Base-by-base conservation (phyloP, 2,797 vertebrate species). In the Ctenopoma kingsleyae region DNA sequence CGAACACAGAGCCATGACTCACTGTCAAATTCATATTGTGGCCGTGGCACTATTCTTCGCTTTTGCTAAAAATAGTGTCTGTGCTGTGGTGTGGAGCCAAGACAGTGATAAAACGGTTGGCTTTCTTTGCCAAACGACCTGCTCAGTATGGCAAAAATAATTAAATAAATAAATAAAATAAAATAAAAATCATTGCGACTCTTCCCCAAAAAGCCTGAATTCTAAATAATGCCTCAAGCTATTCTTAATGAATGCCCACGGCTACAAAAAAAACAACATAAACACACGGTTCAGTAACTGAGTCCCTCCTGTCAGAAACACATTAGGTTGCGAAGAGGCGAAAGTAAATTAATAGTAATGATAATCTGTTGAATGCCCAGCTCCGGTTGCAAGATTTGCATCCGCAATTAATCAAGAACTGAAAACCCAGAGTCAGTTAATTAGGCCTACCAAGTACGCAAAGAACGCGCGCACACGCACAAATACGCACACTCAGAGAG, bases 1-100 rank as follows among this genome's bases (percentile, higher is more conserved):
- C 76, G 78, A 89, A 51, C 74, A 46, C 74, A 35, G 73, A 82
- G 68, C 64, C 71, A 84, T 86, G 90, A 90, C 82, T 89, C 90
- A 89, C 78, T 87, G 86, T 91, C 84, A 88, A 64, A 86, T 83
- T 80, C 71, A 82, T 76, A 88, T 85, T 67, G 84, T 86, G 81
- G 80, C 71, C 44, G 76, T 81, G 77, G 76, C 81, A 80, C 78
- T 76, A 85, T 86, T 86, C 77, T 86, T 74, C 71, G 78, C 76
- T 82, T 84, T 75, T 57, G 53, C 86, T 91, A 88, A 86, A 88
- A 87, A 91, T 89, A 89, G 86, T 51, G 71, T 16, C 69, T 51
- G 19, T 84, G 81, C 59, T 71, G 64, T 68, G 68, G 57, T 67
- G 56, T 9, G 40, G 66, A 83, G 85, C 83, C 70, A 82, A 84